These are phyloP conservation scores for Apotomis capreana DNA, from an alignment of 2,888 invertebrate genomes.

Conservation along the genomic window DNA sequence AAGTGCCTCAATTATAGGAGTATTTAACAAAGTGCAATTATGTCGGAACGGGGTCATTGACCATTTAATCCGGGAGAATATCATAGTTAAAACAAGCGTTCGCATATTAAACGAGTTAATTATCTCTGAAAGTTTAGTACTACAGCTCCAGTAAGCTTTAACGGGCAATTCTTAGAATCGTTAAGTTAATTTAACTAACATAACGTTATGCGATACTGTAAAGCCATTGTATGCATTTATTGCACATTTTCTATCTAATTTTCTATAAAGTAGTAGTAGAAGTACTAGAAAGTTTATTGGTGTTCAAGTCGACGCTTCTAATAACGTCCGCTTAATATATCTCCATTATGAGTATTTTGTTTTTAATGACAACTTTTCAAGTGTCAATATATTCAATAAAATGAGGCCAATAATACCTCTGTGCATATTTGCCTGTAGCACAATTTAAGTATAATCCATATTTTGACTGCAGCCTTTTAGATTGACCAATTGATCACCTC, in stretches of 20 bases:
- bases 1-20: neutral
- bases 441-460: too few relatives aligned
- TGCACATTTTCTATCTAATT: constrained; percentile 46
- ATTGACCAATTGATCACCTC: too few relatives aligned
- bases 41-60: constrained; percentile 35
- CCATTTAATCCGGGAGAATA: constrained; percentile 44
- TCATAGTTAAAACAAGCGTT: constrained; percentile 37
- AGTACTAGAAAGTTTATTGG: neutral
- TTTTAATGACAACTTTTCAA: too few relatives aligned
- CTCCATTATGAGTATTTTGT: too few relatives aligned
- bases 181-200: constrained; percentile 57
- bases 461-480: too few relatives aligned
- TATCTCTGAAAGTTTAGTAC: constrained; percentile 45
- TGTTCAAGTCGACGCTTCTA: too few relatives aligned
- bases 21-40: constrained; percentile 24
- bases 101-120: constrained; percentile 47
- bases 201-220: constrained; percentile 51
- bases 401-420: too few relatives aligned
- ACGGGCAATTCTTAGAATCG: constrained; percentile 50
- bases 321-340: too few relatives aligned
- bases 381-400: too few relatives aligned
- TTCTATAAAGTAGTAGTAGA: neutral
- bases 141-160: constrained; percentile 43
- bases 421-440: too few relatives aligned
- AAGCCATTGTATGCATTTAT: constrained; percentile 49